These are phyloP conservation scores for Hylomyscus alleni DNA, from an alignment of 2,797 vertebrate species.

Conservation along the genomic window DNA sequence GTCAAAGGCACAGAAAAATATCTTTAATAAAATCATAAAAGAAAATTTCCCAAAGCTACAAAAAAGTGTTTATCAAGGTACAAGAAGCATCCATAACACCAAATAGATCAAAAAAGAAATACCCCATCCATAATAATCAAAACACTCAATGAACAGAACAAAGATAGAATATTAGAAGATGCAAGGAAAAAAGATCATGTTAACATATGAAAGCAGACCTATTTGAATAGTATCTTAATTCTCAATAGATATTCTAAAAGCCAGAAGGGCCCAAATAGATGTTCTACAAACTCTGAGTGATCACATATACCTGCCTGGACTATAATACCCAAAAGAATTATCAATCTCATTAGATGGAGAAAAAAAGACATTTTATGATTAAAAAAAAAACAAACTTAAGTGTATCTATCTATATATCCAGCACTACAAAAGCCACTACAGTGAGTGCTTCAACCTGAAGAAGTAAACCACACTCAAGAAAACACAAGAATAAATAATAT, in stretches of 20 bases:
- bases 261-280: not conserved
- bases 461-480: not conserved
- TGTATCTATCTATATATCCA: not conserved
- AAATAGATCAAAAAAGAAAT: not conserved
- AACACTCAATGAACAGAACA: not conserved
- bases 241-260: not conserved
- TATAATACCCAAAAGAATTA: not conserved
- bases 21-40: not conserved
- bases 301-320: not conserved
- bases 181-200: not conserved
- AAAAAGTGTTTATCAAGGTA: not conserved
- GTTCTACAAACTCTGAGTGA: not conserved
- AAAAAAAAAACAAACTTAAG: not conserved
- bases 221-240: not conserved
- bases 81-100: not conserved
- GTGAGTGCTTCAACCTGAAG: not conserved
- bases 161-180: not conserved
- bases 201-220: not conserved
- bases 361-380: not conserved
- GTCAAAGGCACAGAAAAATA: not conserved
- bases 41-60: not conserved
- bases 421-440: not conserved
- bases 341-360: not conserved
- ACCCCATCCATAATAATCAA: not conserved
- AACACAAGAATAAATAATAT: not conserved